Evolutionary conservation across 2,113 vertebrate genomes (phyloP).

Genomic region (Engraulis encrasicolus): DNA sequence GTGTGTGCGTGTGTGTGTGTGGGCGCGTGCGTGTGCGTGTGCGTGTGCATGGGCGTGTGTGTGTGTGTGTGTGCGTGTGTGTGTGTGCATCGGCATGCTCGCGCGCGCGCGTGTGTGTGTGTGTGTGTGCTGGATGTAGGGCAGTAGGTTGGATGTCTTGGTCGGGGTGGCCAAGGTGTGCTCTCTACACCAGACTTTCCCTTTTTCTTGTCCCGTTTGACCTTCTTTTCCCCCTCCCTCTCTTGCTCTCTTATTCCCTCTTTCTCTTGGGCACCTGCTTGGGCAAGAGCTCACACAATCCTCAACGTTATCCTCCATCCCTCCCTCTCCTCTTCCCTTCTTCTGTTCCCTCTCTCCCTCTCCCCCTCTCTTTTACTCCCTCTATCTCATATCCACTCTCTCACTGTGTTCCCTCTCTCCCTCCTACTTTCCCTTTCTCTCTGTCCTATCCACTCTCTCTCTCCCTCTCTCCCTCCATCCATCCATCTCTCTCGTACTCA

Average conservation of each 20-base stretch:
- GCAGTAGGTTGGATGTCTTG: not conserved
- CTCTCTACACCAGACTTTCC: not conserved
- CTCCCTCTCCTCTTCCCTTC: not conserved
- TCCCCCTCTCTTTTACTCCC: conserved; percentile 52
- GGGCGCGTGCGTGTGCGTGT: not conserved
- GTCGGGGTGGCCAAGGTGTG: not conserved
- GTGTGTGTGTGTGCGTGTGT: not conserved
- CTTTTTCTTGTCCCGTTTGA: not conserved
- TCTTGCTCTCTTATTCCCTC: not conserved
- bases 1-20: not conserved
- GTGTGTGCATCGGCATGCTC: too few relatives aligned
- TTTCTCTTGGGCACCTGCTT: not conserved
- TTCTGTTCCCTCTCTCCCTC: conserved; percentile 53
- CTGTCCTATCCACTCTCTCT: conserved; percentile 54
- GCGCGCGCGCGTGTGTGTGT: not conserved
- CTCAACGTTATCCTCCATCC: not conserved
- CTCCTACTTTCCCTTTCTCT: conserved; percentile 48
- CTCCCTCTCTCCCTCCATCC: conserved; percentile 37
- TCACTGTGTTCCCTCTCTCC: not conserved
- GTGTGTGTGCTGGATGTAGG: not conserved
- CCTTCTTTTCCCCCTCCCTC: not conserved
- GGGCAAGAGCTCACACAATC: not conserved
- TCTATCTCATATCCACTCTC: too few relatives aligned
- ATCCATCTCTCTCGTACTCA: not conserved
- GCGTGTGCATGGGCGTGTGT: not conserved